Conservation (phyloP, 2,888 invertebrate genomes). For the Hypselothyrea guttata region DNA sequence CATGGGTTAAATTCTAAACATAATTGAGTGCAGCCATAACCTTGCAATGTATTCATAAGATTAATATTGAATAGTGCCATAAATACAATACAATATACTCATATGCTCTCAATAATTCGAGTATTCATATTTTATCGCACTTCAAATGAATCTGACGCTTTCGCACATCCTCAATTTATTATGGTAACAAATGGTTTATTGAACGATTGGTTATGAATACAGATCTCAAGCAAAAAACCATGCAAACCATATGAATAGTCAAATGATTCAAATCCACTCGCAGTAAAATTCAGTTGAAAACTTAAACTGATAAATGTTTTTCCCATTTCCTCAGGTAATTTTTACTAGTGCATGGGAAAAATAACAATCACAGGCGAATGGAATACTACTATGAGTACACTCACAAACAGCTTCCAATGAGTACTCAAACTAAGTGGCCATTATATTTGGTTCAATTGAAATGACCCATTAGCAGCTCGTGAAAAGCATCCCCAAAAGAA, state of each 20-base stretch:
- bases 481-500: conserved; percentile 58
- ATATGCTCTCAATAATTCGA: conserved; percentile 35
- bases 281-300: conserved; percentile 29
- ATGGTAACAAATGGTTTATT: conserved; percentile 44
- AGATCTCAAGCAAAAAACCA: conserved; percentile 15
- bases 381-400: conserved; percentile 13
- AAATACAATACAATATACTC: conserved; percentile 17
- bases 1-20: conserved; percentile 8
- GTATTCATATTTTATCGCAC: conserved; percentile 47
- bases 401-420: conserved; percentile 2
- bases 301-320: conserved; percentile 40
- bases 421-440: conserved; percentile 8
- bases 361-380: background rate
- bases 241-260: conserved; percentile 8
- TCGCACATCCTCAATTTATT: conserved; percentile 57
- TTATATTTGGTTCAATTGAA: conserved; percentile 64
- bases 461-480: conserved; percentile 77
- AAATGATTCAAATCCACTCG: conserved; percentile 24
- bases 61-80: conserved; percentile 17
- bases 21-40: conserved; percentile 25
- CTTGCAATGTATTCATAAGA: conserved; percentile 20
- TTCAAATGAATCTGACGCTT: conserved; percentile 48
- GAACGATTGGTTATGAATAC: conserved; percentile 40
- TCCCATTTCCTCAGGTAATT: conserved; percentile 51
- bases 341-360: conserved; percentile 10